phyloP scores from a whole-genome alignment of 2,888 invertebrate genomes.

The Nephrotoma flavescens region DNA sequence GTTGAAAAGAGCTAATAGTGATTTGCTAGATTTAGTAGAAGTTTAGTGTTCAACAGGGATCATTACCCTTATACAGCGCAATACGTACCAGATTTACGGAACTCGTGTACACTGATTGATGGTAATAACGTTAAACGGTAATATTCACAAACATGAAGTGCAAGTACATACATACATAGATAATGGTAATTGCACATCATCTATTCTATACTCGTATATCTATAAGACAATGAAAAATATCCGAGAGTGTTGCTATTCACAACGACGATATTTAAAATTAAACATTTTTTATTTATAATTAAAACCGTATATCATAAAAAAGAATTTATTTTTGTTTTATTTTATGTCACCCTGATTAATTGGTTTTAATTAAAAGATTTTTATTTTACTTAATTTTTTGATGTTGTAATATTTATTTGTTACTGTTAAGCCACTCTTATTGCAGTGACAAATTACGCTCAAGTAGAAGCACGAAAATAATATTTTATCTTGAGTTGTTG shows the following conservation, averaged over 20 bases:
- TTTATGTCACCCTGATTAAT: neutral
- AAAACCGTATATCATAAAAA: neutral
- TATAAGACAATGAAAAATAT: neutral
- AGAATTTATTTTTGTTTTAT: neutral
- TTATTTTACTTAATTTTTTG: neutral
- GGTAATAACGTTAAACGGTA: neutral
- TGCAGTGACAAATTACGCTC: neutral
- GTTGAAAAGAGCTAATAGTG: neutral
- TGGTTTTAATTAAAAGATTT: neutral
- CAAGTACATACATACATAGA: neutral
- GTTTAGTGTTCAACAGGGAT: neutral
- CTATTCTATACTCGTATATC: too few species aligned
- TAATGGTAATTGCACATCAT: neutral
- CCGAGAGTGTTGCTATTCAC: neutral
- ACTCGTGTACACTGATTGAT: neutral
- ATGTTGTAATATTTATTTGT: neutral
- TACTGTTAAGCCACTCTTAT: neutral
- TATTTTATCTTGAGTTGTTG: neutral
- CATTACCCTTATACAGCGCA: neutral
- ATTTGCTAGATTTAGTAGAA: neutral
- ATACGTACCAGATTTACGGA: neutral
- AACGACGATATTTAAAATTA: neutral
- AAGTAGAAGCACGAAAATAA: neutral
- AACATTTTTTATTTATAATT: neutral
- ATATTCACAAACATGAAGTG: neutral